Evolutionary conservation across 2,888 invertebrate genomes (phyloP), one percentile per base, ranked within the genome.

Genomic region (Drosophila fulvimacula): DNA sequence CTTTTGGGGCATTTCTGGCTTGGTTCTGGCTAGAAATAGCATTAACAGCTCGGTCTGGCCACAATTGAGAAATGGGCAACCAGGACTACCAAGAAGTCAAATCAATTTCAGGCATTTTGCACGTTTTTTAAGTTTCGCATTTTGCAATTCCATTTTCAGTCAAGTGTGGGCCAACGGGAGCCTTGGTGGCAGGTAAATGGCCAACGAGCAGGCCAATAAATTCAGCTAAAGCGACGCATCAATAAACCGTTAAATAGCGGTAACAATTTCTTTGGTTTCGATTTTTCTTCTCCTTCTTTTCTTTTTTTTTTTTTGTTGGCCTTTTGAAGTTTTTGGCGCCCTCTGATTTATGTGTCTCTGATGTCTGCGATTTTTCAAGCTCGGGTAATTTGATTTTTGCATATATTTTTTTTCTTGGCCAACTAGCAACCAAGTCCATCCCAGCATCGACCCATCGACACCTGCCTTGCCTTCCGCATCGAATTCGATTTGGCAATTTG

Each of bases 171-270:
- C 2, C 15, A 19, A 6, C 1, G 21, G 34, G 34, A 9, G 17
- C 17, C n/a, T n/a, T 2, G 17, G 44, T 24, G n/a, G 36, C 53
- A 39, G 4, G 41, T 51, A 52, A 76, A 79, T 34, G 71, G 76
- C 87, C 83, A 80, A 63, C 70, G 84, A 77, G 73, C 82, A 73
- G 73, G 72, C 89, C 78, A 85, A 85, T 85, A 85, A 85, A 85
- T 85, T 75, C 71, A 73, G 77, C 69, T 73, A 89, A 84, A 69
- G 89, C 71, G 72, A 85, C 78, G 86, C 85, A 89, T 89, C 86
- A 89, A 85, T 89, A 85, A 85, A 78, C 86, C 89, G 86, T 85
- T 85, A 85, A 89, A 88, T 83, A 89, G 85, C 86, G 85, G 86
- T 89, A 82, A 82, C 83, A 76, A 73, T 82, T 84, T 77, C 85